These are phyloP conservation scores for Herpetotheres cachinnans DNA, from an alignment of 2,113 vertebrate species.

Conservation along the genomic window DNA sequence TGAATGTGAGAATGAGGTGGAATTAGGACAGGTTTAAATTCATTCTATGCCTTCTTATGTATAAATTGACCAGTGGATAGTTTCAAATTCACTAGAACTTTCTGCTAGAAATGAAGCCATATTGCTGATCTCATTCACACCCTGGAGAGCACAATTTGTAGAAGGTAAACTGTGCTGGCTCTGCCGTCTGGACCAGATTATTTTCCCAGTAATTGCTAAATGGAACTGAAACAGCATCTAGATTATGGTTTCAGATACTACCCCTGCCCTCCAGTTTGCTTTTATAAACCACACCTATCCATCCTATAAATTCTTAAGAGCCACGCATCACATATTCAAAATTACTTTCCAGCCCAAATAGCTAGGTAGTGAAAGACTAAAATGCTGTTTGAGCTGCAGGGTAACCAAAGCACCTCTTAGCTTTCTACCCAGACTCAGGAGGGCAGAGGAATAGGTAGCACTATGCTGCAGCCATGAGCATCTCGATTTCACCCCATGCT, in stretches of 20 bases:
- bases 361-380: background rate
- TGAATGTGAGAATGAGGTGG: background rate
- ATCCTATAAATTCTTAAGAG: background rate
- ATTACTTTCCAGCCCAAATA: background rate
- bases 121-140: background rate
- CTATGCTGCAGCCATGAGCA: rapidly evolving
- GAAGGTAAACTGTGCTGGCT: background rate
- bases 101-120: background rate
- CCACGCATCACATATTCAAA: background rate
- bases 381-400: background rate
- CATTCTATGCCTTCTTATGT: background rate
- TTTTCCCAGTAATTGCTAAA: background rate
- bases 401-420: background rate
- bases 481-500: rapidly evolving
- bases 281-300: background rate
- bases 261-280: background rate
- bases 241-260: background rate
- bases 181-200: background rate
- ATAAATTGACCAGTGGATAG: background rate
- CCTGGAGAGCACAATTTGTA: background rate
- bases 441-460: background rate
- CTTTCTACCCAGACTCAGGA: background rate
- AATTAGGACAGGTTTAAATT: background rate
- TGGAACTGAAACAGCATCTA: background rate
- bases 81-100: background rate